Evolutionary conservation across 1,140 invertebrate species (phyloP).

Genomic region (Temnothorax curvispinosus): DNA sequence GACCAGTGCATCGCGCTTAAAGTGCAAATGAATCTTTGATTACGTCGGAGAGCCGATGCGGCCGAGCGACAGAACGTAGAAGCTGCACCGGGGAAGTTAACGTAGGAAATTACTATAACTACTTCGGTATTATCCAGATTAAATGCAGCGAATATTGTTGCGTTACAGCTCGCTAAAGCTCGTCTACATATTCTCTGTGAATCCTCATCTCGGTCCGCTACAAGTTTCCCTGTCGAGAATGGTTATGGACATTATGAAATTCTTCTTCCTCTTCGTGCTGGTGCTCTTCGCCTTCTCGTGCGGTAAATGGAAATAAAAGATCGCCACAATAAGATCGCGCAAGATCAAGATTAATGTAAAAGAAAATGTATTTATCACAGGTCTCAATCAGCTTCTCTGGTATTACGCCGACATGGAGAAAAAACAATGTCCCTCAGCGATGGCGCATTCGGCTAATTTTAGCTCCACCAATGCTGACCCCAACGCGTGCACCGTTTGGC

Average conservation of each 20-base stretch:
- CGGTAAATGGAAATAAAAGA: constrained; percentile 87
- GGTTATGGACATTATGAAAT: constrained; percentile 99
- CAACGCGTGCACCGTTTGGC: constrained; percentile 95
- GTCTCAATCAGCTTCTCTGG: constrained; percentile 95
- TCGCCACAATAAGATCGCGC: not conserved
- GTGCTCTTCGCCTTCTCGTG: constrained; percentile 99
- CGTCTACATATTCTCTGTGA: constrained; percentile 99
- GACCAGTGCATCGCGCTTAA: not conserved
- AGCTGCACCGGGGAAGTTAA: not conserved
- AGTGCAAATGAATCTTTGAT: constrained; percentile 40
- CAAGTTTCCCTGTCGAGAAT: constrained; percentile 98
- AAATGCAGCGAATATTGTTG: constrained; percentile 24
- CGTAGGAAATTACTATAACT: not conserved
- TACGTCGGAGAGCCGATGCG: not conserved
- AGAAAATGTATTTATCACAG: constrained; percentile 72
- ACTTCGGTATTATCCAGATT: constrained; percentile 8
- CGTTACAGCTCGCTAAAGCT: constrained; percentile 95
- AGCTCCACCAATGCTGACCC: constrained; percentile 88
- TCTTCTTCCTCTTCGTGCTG: constrained; percentile 97
- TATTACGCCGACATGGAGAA: constrained; percentile 98
- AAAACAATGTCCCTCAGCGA: constrained; percentile 89
- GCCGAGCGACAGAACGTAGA: not conserved
- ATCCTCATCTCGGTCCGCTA: constrained; percentile 98
- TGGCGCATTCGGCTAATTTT: constrained; percentile 79
- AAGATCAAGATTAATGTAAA: not conserved